Base-by-base conservation (phyloP, 2,797 vertebrate genomes). In the Chanos chanos region DNA sequence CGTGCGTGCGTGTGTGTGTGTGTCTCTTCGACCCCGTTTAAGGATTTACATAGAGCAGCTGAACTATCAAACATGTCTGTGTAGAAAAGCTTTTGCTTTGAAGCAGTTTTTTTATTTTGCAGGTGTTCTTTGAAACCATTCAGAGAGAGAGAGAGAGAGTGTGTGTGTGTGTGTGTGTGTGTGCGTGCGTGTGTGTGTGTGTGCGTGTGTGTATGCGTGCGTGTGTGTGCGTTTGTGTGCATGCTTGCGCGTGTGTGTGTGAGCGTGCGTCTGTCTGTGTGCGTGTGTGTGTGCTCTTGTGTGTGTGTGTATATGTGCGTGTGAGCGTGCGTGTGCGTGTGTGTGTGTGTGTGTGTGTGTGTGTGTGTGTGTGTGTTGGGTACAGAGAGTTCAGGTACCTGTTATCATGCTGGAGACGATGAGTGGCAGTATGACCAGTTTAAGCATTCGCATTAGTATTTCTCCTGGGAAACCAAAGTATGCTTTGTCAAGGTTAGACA, bases 341-440 rank as follows among this genome's bases (percentile, higher is more conserved):
- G 31, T 40, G 37, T 18, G 37, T 40, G 37, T 40, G 37, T 40
- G 33, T 36, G 33, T 36, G n/a, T 36, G n/a, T 36, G 5, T 37
- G n/a, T n/a, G n/a, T n/a, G n/a, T n/a, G n/a, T n/a, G n/a, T n/a
- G n/a, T n/a, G n/a, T n/a, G n/a, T n/a, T n/a, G n/a, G n/a, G n/a
- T n/a, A 19, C 5, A 51, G 9, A 51, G 27, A 28, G 4, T 36
- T 18, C 4, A 33, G 16, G 77, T 85, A 97, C 96, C 96, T 94
- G 95, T 93, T 70, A 99, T 94, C 92, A 99, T 98, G 89, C 96
- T 99, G 63, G 96, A 99, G 73, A 97, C 86, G 78, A 99, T 95
- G 77, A 99, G 89, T 0, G 95, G 96, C 25, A 99, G 86, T 84
- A 99, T 95, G 79, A 98, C 83, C 56, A 99, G 91, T 73, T 98